Conservation (phyloP, 2,797 vertebrate species). For the Micromesistius poutassou region DNA sequence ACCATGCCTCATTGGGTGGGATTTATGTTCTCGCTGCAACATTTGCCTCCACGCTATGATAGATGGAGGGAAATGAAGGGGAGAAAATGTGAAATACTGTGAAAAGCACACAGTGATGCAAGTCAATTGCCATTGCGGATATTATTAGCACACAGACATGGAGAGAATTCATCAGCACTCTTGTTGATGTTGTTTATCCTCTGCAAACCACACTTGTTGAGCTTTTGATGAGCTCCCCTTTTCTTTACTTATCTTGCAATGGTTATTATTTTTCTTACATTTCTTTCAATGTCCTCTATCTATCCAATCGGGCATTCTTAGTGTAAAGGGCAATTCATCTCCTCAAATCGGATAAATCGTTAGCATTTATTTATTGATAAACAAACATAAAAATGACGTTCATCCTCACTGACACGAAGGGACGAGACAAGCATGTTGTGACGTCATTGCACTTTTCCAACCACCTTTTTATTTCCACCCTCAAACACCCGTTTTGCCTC, state of each 20-base stretch:
- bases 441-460: neutral
- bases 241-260: neutral
- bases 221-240: neutral
- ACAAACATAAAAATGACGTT: neutral
- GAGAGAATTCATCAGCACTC: neutral
- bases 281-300: neutral
- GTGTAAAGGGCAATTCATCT: neutral
- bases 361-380: constrained; percentile 12
- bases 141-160: constrained; percentile 23
- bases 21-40: constrained; percentile 5
- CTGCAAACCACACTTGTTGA: neutral
- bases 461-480: neutral
- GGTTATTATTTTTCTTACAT: neutral
- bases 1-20: neutral
- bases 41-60: neutral
- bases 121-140: neutral
- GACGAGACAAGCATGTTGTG: neutral
- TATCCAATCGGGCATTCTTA: neutral
- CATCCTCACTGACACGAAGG: neutral
- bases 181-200: neutral
- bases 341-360: constrained; percentile 31
- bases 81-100: neutral
- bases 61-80: neutral
- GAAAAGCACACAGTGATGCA: constrained; percentile 3
- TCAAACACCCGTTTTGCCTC: neutral